These are phyloP conservation scores for Drosophila emarginata DNA, from an alignment of 2,888 invertebrate genomes.

Conservation along the genomic window DNA sequence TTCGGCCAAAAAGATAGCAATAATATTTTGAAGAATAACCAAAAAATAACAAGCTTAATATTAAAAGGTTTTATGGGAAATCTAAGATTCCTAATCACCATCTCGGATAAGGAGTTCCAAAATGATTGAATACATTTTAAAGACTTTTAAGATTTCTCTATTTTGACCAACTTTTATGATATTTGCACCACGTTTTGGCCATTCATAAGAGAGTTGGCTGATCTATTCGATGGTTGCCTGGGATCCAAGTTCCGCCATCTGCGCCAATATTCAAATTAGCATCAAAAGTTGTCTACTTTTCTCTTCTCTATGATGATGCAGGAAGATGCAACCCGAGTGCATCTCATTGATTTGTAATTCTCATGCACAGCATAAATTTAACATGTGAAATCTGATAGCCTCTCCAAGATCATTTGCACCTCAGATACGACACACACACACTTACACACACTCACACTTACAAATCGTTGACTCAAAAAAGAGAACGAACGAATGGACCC, in stretches of 20 bases:
- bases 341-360: constrained; percentile 79
- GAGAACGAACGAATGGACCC: constrained; percentile 35
- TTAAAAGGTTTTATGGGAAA: no score
- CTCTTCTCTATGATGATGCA: constrained; percentile 48
- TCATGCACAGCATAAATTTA: constrained; percentile 70
- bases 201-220: background rate
- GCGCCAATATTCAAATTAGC: constrained; percentile 60
- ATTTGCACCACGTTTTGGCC: background rate
- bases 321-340: constrained; percentile 41
- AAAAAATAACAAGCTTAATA: background rate
- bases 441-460: constrained; percentile 33
- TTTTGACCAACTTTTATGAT: background rate
- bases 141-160: background rate
- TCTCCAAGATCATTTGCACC: constrained; percentile 69
- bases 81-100: background rate
- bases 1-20: background rate
- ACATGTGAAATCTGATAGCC: constrained; percentile 76
- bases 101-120: background rate
- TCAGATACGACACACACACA: constrained; percentile 45
- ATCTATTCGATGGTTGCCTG: background rate
- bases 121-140: no score
- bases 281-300: constrained; percentile 40
- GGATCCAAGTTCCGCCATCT: constrained; percentile 3
- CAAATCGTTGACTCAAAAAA: constrained; percentile 72
- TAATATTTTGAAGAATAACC: no score